phyloP scores from a whole-genome alignment of 2,797 vertebrate genomes.

The Catharus ustulatus region DNA sequence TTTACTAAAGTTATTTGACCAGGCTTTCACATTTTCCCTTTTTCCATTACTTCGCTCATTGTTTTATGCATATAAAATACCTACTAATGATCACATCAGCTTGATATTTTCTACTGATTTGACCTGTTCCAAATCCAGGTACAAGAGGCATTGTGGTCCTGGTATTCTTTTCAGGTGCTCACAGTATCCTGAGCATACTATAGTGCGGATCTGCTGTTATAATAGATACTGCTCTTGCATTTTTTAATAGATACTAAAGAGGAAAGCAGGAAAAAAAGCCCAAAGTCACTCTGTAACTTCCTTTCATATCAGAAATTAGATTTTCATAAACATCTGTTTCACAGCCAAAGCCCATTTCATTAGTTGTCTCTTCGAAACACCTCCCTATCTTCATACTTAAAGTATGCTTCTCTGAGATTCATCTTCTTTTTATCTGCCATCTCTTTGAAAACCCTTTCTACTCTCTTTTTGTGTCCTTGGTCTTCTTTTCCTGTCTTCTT shows the following conservation, averaged over 20 bases:
- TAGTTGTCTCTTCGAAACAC: neutral
- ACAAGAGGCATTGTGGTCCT: neutral
- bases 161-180: neutral
- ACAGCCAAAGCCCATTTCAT: neutral
- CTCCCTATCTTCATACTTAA: neutral
- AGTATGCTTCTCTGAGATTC: neutral
- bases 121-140: neutral
- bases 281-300: neutral
- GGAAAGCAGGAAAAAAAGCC: neutral
- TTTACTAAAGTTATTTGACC: neutral
- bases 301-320: neutral
- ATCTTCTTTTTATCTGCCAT: neutral
- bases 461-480: neutral
- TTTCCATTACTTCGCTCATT: neutral
- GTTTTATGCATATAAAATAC: neutral
- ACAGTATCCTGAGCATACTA: neutral
- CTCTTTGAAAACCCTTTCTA: neutral
- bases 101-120: neutral
- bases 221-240: neutral
- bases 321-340: neutral
- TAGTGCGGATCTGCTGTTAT: rapidly evolving
- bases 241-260: neutral
- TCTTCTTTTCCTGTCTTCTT: neutral
- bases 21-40: neutral
- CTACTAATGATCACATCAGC: neutral